Evolutionary conservation across 2,888 invertebrate genomes (phyloP), one percentile per base, ranked within the genome.

Genomic region (Drosophila ezoana): DNA sequence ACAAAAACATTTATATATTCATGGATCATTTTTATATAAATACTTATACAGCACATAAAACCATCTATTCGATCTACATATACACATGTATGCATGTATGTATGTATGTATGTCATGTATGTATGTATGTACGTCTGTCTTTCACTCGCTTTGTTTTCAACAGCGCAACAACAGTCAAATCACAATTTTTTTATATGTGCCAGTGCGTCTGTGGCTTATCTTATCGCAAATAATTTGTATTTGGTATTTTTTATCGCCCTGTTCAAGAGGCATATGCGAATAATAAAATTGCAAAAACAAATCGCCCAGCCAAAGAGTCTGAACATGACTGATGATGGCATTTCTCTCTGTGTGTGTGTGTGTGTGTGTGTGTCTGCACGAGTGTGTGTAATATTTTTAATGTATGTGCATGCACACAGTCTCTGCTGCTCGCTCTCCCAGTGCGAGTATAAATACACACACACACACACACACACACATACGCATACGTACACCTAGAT

Each of bases 221-320:
- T 84, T 86, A 90, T 89, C 85, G 78, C 66, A 35, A 74, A 80
- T 68, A 65, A 72, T 79, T 79, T 72, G 72, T 79, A 63, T 81
- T 75, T 73, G 74, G 69, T 61, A 59, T 61, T 57, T 72, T 88
- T 80, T 83, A 81, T 89, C 89, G 87, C 88, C 20, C 28, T 41
- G 74, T 70, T 59, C 78, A 77, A 86, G 83, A 81, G 79, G 72
- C 74, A 79, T 65, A 77, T 71, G 66, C 63, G 72, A 77, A 79
- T 66, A 79, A 76, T 65, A 72, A 54, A 71, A 64, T 63, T 54
- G 64, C 68, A 73, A 70, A 68, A 72, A 47, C 52, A 62, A 65
- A 59, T 57, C 65, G 45, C 33, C 18, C 45, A 73, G 74, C 79
- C 79, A 74, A 63, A 68, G 79, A 74, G 75, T 76, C 72, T 75